Evolutionary conservation across 2,888 invertebrate genomes (phyloP).

Genomic region (Macaria notata): DNA sequence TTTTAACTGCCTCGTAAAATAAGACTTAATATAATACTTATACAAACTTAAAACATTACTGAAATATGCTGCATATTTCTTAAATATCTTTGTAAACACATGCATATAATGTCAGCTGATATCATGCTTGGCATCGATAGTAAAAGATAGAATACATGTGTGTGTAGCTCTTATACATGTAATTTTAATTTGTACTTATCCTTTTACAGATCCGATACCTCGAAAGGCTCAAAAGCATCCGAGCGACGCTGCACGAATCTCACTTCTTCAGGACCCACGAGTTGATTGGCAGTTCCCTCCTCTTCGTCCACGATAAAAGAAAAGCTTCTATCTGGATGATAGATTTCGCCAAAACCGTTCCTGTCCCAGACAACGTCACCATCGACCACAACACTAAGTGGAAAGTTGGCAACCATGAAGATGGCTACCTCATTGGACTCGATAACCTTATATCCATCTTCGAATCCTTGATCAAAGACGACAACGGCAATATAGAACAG

Average conservation of each 20-base stretch:
- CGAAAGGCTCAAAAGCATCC: constrained; percentile 92
- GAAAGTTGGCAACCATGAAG: constrained; percentile 98
- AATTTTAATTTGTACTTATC: too few relatives aligned
- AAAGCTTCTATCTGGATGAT: constrained; percentile 98
- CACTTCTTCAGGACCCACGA: constrained; percentile 96
- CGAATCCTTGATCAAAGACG: constrained; percentile 81
- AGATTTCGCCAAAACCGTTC: constrained; percentile 97
- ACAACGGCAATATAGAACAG: constrained; percentile 68
- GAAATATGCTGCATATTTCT: too few relatives aligned
- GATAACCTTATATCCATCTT: constrained; percentile 95
- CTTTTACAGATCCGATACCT: constrained; percentile 89
- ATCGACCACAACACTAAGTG: constrained; percentile 92
- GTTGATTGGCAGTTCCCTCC: constrained; percentile 95
- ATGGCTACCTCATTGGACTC: constrained; percentile 96
- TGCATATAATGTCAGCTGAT: too few relatives aligned
- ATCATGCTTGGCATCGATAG: too few relatives aligned
- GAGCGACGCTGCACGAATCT: constrained; percentile 91
- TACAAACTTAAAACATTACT: too few relatives aligned
- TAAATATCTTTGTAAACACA: too few relatives aligned
- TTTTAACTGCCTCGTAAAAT: too few relatives aligned
- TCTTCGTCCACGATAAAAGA: constrained; percentile 95
- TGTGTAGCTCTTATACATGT: too few relatives aligned
- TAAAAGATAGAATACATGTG: too few relatives aligned
- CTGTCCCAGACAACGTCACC: constrained; percentile 87
- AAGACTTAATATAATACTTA: too few relatives aligned